Evolutionary conservation across 1,140 invertebrate species (phyloP), one percentile per base, ranked within the genome.

Genomic region (Leptinotarsa defecta): DNA sequence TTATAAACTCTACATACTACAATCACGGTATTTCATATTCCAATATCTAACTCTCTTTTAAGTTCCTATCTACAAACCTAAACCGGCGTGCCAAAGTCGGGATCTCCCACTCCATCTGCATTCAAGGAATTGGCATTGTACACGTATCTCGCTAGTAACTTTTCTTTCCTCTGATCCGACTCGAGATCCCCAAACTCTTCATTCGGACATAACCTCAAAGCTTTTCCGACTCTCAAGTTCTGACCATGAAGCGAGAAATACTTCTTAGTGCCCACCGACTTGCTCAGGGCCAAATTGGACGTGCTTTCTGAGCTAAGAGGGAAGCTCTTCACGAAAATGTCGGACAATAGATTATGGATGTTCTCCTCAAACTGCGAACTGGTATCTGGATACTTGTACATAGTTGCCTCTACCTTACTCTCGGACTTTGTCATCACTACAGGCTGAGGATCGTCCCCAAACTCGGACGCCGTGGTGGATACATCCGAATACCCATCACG

Each of bases 71-170:
- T 57, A 57, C 52, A 57, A 57, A 19, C 48, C 87, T 87, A 90
- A 76, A 90, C 89, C 24, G 89, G 89, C 15, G 89, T 90, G 64
- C 89, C 89, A 83, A 90, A 90, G 84, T 89, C 89, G 1, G 89
- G 89, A 85, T 90, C 88, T 8, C 89, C 89, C 76, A 88, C 87
- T 57, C 88, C 88, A 77, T 88, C 86, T 43, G 86, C 85, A 73
- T 86, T 83, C 20, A 84, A 70, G 64, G 79, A 83, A 81, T 86
- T 84, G 11, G 83, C 81, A 77, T 84, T 85, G 76, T 85, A 84
- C 70, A 86, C 85, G 67, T 86, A 86, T 70, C 84, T 80, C 57
- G 84, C 84, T 48, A 85, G 77, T n/a, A 86, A 74, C 81, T 86
- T 86, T 72, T 85, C 84, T 68, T 82, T 81, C 24, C 82, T 82